Evolutionary conservation across 2,888 invertebrate genomes (phyloP).

Genomic region (Callosobruchus maculatus): DNA sequence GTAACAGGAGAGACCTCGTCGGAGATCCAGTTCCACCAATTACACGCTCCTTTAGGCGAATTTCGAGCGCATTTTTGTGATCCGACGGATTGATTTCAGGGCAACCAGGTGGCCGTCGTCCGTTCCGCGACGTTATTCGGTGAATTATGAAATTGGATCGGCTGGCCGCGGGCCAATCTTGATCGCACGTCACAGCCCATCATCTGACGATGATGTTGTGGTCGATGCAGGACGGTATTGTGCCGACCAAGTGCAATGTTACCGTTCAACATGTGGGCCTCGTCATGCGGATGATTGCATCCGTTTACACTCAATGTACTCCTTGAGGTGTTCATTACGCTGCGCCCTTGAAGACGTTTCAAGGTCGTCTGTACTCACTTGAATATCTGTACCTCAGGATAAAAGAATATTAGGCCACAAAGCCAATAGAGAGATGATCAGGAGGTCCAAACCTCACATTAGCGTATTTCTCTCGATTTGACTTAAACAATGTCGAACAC

Average conservation of each 20-base stretch:
- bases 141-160: neutral
- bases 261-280: neutral
- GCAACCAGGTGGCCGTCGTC: slow-evolving; percentile 23
- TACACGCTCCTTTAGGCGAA: slow-evolving; percentile 23
- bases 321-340: neutral
- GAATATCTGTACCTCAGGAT: too few species aligned
- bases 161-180: neutral
- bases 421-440: too few species aligned
- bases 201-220: neutral
- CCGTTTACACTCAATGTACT: neutral
- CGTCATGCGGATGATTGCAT: neutral
- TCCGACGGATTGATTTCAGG: slow-evolving; percentile 22
- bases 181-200: neutral
- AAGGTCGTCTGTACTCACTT: neutral
- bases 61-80: slow-evolving; percentile 19
- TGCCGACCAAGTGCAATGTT: neutral
- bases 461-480: too few species aligned
- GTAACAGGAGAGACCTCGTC: slow-evolving; percentile 17
- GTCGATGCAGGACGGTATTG: neutral
- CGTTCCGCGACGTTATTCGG: neutral
- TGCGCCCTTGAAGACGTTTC: neutral
- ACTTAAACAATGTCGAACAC: too few species aligned
- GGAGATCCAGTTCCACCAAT: slow-evolving; percentile 23
- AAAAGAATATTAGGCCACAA: too few species aligned
- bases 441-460: too few species aligned